Evolutionary conservation across 2,797 vertebrate genomes (phyloP), one percentile per base, ranked within the genome.

Genomic region (Leptatherina wallacei): DNA sequence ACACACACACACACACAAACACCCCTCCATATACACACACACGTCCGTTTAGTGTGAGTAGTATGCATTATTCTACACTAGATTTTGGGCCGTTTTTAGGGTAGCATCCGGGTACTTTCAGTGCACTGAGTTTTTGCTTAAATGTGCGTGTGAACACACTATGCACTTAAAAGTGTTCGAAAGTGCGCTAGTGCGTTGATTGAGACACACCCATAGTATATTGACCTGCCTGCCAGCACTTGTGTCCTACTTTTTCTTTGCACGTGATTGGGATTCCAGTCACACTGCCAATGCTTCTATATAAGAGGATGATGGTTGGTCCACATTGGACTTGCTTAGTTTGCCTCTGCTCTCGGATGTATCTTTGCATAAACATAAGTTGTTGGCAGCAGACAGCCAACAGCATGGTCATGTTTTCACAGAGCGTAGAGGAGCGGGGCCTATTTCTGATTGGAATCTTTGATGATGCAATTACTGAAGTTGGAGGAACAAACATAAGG

Each of bases 301-400:
- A 49, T 68, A 30, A 79, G 69, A 38, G 66, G 52, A 61, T 67
- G 67, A 73, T 71, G 80, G 61, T 35, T 29, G 55, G 60, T 81
- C 55, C 61, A 57, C 69, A 55, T 4, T 81, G 61, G 78, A 52
- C 62, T 69, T 20, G 0, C 36, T n/a, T 20, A 71, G 33, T 61
- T 59, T 81, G 57, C 12, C 4, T 71, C 57, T 67, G 65, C 56
- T 71, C 67, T 57, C 29, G 38, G 72, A 71, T 73, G 40, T 38
- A 68, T 78, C 67, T 44, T 38, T 77, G 63, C 69, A 80, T 63
- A 62, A 82, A 81, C 68, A 85, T 51, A 51, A 77, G 76, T 61
- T 79, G 47, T 52, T 57, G 61, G 61, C 71, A 65, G 61, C 65
- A 40, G 52, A 73, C 57, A 69, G 55, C 65, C 51, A 22, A 76